These are phyloP conservation scores for Burhinus oedicnemus DNA, from an alignment of 2,113 vertebrate genomes.

Conservation along the genomic window DNA sequence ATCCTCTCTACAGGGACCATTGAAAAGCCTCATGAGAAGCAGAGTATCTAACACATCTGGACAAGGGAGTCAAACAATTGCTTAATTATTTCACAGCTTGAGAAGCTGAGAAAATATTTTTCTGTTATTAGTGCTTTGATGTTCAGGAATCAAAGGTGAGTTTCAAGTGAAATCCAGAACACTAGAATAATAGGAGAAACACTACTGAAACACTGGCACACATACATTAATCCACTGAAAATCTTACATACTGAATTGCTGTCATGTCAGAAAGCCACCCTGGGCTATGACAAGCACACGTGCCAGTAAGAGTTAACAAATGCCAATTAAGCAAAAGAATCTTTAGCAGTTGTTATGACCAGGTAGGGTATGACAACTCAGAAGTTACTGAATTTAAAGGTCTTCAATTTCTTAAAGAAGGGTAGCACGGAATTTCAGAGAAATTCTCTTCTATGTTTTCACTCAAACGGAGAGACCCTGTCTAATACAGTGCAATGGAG, in stretches of 20 bases:
- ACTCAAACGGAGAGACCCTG: rapidly evolving
- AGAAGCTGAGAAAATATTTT: neutral
- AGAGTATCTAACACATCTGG: neutral
- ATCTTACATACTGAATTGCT: neutral
- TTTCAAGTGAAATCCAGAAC: neutral
- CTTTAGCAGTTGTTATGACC: neutral
- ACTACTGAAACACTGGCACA: neutral
- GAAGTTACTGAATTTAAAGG: neutral
- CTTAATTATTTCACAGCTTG: neutral
- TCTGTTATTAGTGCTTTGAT: neutral
- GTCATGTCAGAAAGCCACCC: neutral
- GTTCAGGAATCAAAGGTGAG: neutral
- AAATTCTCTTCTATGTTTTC: neutral
- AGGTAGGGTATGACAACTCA: neutral
- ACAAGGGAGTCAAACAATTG: neutral
- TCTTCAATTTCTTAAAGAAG: neutral
- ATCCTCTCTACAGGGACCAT: neutral
- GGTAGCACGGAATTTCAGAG: neutral
- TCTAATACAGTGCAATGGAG: neutral
- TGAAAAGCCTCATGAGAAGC: neutral
- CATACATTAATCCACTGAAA: neutral
- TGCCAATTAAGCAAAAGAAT: neutral
- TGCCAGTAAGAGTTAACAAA: neutral
- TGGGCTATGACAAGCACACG: neutral
- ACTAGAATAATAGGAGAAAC: neutral